Percentiles rank a stretch among this genome's conserved stretches.
phyloP scores from a whole-genome alignment of 2,888 invertebrate genomes.

The Ischnura elegans region DNA sequence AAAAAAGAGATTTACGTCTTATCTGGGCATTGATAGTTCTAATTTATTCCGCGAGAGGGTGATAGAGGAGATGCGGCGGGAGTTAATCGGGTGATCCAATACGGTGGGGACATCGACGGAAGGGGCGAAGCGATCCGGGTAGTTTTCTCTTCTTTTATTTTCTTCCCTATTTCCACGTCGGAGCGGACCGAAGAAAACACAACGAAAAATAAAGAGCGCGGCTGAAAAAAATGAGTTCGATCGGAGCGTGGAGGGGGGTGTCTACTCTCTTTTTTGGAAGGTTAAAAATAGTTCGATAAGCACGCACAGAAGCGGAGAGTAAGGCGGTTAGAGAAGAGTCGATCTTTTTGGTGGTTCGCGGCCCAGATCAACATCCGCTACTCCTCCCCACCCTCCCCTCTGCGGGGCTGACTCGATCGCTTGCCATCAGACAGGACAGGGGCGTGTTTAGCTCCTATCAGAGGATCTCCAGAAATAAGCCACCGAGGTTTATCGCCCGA shows the following conservation, averaged over 20 bases:
- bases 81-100: neutral
- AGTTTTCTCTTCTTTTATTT: neutral
- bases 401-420: neutral
- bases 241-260: too few species aligned
- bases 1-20: too few species aligned
- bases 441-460: neutral
- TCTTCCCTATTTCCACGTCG: neutral
- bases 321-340: too few species aligned
- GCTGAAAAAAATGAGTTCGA: neutral
- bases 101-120: neutral
- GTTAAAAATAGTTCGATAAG: slow-evolving; percentile 13
- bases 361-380: neutral
- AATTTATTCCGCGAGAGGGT: neutral
- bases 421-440: neutral
- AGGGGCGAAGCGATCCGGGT: neutral
- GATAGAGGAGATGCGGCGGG: neutral
- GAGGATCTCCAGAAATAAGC: slow-evolving; percentile 31
- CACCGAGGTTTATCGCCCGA: slow-evolving; percentile 12
- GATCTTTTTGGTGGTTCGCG: too few species aligned
- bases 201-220: neutral
- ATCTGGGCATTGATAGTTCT: neutral
- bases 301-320: neutral
- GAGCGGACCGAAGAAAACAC: neutral
- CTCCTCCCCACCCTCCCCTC: neutral
- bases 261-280: neutral